These are phyloP conservation scores for Trinectes maculatus DNA, from an alignment of 2,113 vertebrate genomes.

Conservation along the genomic window DNA sequence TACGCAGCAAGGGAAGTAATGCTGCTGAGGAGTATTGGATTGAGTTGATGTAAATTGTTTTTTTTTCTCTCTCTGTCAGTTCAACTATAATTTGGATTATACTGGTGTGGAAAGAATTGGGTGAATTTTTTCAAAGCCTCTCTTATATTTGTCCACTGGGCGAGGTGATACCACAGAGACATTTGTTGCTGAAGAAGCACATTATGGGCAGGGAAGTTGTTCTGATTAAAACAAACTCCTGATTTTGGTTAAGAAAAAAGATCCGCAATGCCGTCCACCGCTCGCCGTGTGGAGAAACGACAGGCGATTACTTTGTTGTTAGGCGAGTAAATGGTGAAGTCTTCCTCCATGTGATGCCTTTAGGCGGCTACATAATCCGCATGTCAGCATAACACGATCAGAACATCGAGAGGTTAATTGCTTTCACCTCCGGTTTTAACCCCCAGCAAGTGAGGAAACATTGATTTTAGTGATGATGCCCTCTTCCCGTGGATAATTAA, in stretches of 20 bases:
- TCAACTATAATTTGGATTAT: conserved; percentile 32
- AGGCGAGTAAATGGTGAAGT: neutral
- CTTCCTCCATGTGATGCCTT: conserved; percentile 21
- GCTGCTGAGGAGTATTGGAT: conserved; percentile 7
- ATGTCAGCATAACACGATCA: conserved; percentile 38
- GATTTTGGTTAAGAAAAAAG: conserved; percentile 26
- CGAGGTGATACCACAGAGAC: conserved; percentile 50
- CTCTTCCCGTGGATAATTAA: conserved; percentile 54
- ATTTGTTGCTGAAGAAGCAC: conserved; percentile 52
- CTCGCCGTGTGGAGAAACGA: conserved; percentile 15
- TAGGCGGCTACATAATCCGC: conserved; percentile 23
- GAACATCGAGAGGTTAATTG: conserved; percentile 54
- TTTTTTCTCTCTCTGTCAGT: neutral
- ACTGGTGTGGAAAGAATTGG: conserved; percentile 43
- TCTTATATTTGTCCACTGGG: conserved; percentile 42
- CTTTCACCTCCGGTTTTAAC: conserved; percentile 47
- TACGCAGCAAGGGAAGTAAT: conserved; percentile 34
- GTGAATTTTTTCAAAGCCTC: conserved; percentile 48
- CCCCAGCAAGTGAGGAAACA: conserved; percentile 36
- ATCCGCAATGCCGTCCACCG: conserved; percentile 4
- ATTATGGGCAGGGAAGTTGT: conserved; percentile 59
- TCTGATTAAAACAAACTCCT: conserved; percentile 52
- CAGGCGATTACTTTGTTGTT: conserved; percentile 5
- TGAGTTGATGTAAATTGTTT: conserved; percentile 29
- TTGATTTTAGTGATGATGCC: conserved; percentile 52